These are phyloP conservation scores for Zapornia atra DNA, from an alignment of 2,113 vertebrate species.

Conservation along the genomic window DNA sequence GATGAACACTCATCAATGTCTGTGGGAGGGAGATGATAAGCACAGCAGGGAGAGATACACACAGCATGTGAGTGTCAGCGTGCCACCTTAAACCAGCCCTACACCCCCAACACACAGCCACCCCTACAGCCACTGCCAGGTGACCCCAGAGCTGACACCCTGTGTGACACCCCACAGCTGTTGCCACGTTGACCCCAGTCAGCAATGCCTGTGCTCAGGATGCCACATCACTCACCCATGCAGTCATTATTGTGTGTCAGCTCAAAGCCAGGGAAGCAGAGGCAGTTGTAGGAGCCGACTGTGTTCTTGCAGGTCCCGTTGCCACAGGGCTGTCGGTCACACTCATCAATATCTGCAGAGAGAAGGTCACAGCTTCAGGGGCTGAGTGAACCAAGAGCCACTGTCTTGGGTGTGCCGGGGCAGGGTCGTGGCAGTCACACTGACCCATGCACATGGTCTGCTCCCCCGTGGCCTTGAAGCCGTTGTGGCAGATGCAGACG, in stretches of 20 bases:
- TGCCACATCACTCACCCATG: constrained; percentile 77
- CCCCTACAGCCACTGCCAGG: not conserved
- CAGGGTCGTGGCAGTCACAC: not conserved
- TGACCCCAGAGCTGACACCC: not conserved
- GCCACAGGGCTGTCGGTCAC: constrained; percentile 88
- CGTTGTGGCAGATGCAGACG: constrained; percentile 89
- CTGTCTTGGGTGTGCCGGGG: too few species aligned
- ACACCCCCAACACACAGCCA: not conserved
- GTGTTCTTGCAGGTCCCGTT: constrained; percentile 95
- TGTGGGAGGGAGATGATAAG: constrained; percentile 38
- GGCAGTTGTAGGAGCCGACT: constrained; percentile 92
- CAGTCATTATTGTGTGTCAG: constrained; percentile 90
- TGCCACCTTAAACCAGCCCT: not conserved
- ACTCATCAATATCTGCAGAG: constrained; percentile 88
- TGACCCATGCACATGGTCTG: constrained; percentile 94
- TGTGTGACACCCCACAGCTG: fast-evolving
- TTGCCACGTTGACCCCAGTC: fast-evolving
- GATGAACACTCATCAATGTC: constrained; percentile 89
- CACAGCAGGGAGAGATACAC: not conserved
- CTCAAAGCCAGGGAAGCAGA: constrained; percentile 91
- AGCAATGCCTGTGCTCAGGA: fast-evolving
- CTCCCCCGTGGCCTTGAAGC: constrained; percentile 88
- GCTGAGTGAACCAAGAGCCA: not conserved
- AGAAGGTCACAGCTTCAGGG: not conserved
- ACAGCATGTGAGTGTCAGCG: not conserved